Evolutionary conservation across 1,140 invertebrate genomes (phyloP), one percentile per base, ranked within the genome.

Genomic region (Eupristina koningsbergeri): DNA sequence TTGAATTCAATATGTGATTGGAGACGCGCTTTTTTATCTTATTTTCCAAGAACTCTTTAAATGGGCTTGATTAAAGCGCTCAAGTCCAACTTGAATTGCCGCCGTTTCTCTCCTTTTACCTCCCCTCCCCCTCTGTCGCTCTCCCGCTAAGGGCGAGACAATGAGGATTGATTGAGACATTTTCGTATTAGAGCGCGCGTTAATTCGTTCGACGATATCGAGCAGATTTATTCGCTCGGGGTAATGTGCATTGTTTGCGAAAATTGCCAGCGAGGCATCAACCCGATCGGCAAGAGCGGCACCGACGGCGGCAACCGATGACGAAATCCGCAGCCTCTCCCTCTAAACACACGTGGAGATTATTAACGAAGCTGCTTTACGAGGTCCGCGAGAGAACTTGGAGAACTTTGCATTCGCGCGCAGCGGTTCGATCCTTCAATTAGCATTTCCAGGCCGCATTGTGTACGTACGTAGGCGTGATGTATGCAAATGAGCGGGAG

Each of bases 371-470:
- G 78, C 63, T 69, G 73, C 45, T 76, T 80, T 84, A 69, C 83
- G 73, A 76, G 69, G 58, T 71, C 67, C 76, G 67, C 34, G n/a
- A n/a, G n/a, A n/a, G n/a, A n/a, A n/a, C n/a, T n/a, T n/a, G n/a
- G n/a, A 67, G 76, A 79, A 63, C 26, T 77, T 78, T 69, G n/a
- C 39, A 45, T 58, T 67, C 45, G n/a, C 77, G 71, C 83, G 36
- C 34, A 58, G 45, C 67, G 50, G 77, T 85, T 86, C 85, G 86
- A 88, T 89, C 84, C 87, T 87, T 89, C 87, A 90, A 91, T 92
- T 91, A 92, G 88, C 91, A 91, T 91, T 91, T 88, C 87, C 88
- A 89, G 89, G 89, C 89, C 89, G 88, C 85, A 87, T 84, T 87
- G 58, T 84, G 58, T 75, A 45, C 13, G 53, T 47, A 45, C 45